Evolutionary conservation across 2,113 vertebrate species (phyloP).

Genomic region (Pygoscelis adeliae): DNA sequence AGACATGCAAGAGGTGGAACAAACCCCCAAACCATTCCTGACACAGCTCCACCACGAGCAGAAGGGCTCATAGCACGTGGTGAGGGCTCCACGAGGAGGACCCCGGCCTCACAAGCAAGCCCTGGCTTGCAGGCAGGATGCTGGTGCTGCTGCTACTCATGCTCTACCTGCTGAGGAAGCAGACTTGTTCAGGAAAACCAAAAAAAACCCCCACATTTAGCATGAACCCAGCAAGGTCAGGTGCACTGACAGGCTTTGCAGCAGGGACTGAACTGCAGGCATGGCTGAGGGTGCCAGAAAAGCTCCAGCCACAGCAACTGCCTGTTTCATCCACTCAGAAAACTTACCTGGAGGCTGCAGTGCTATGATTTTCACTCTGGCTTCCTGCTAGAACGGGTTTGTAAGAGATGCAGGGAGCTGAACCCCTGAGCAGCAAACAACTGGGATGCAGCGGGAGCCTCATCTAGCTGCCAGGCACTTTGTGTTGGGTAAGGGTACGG

Average conservation of each 20-base stretch:
- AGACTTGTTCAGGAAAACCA: background rate
- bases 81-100: background rate
- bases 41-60: background rate
- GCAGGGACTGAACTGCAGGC: background rate
- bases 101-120: background rate
- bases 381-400: background rate
- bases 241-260: background rate
- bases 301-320: background rate
- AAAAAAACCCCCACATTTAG: background rate
- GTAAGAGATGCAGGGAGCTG: background rate
- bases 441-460: background rate
- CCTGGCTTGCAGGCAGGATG: background rate
- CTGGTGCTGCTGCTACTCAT: background rate
- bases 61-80: background rate
- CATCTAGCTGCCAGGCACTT: background rate
- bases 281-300: background rate
- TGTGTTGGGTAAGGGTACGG: background rate
- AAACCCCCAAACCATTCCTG: background rate
- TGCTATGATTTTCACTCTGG: background rate
- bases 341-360: slow-evolving; percentile 35
- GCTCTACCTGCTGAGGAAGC: background rate
- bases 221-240: background rate
- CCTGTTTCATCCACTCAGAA: background rate
- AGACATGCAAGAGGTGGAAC: slow-evolving; percentile 5
- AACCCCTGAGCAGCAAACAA: background rate